Conservation (phyloP, 2,113 vertebrate genomes). For the Loxodonta africana region DNA sequence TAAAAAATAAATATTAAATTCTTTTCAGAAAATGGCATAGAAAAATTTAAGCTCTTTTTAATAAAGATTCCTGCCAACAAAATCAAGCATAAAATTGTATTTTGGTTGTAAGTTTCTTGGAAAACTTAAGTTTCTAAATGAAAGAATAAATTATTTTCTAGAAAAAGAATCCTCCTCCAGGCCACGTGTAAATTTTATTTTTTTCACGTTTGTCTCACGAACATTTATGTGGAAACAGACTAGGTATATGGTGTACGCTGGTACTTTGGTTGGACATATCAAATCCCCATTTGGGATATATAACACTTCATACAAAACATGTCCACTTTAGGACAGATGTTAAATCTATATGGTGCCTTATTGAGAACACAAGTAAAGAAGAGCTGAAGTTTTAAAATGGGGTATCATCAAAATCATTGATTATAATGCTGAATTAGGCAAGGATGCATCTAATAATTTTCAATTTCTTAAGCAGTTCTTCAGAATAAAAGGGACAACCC, state of each 20-base stretch:
- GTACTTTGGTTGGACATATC: not conserved
- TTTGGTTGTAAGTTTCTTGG: not conserved
- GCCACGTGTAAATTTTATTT: slow-evolving; percentile 12
- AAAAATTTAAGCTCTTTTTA: slow-evolving; percentile 60
- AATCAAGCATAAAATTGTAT: slow-evolving; percentile 51
- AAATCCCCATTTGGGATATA: not conserved
- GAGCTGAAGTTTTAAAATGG: slow-evolving; percentile 5
- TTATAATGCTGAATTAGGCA: slow-evolving; percentile 4
- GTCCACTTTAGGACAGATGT: not conserved
- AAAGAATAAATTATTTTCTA: slow-evolving; percentile 59
- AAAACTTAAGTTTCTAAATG: slow-evolving; percentile 53
- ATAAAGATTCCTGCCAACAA: slow-evolving; percentile 57
- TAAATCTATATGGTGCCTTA: slow-evolving; percentile 2
- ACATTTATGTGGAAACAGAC: slow-evolving; percentile 39
- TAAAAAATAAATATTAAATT: slow-evolving; percentile 45
- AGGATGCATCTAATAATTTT: slow-evolving; percentile 39
- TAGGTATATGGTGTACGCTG: not conserved
- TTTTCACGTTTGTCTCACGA: slow-evolving; percentile 42
- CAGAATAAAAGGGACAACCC: slow-evolving; percentile 1
- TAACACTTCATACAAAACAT: slow-evolving; percentile 9
- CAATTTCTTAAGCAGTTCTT: slow-evolving; percentile 46
- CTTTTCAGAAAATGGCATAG: slow-evolving; percentile 4
- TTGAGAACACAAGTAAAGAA: not conserved
- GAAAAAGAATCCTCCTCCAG: not conserved
- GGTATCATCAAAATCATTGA: slow-evolving; percentile 3